Evolutionary conservation across 2,113 vertebrate species (phyloP).

Genomic region (Taurulus bubalis): DNA sequence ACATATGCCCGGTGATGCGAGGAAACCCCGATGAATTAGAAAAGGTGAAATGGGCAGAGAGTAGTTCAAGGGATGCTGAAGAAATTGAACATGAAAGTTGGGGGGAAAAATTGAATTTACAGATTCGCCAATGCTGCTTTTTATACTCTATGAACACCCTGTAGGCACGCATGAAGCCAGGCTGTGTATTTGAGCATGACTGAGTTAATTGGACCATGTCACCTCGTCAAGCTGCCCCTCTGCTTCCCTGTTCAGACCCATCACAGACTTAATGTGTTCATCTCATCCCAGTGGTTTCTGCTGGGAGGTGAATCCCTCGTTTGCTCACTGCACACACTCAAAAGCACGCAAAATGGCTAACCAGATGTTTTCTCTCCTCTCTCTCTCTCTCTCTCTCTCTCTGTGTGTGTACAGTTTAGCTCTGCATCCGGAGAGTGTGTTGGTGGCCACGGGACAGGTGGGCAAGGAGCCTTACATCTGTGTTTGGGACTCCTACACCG

Average conservation of each 20-base stretch:
- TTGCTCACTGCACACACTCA: conserved; percentile 26
- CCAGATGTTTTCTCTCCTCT: conserved; percentile 48
- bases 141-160: conserved; percentile 17
- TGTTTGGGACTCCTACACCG: conserved; percentile 96
- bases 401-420: conserved; percentile 88
- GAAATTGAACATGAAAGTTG: conserved; percentile 23
- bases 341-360: conserved; percentile 45
- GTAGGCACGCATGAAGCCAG: conserved; percentile 29
- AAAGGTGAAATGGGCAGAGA: conserved; percentile 34
- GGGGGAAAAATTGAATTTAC: conserved; percentile 5
- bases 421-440: conserved; percentile 93
- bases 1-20: conserved; percentile 69
- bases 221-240: conserved; percentile 70
- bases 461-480: conserved; percentile 98
- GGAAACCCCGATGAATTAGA: conserved; percentile 62
- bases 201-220: conserved; percentile 72
- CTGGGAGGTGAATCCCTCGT: conserved; percentile 53
- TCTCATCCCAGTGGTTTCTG: conserved; percentile 65
- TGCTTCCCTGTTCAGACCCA: conserved; percentile 56
- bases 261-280: conserved; percentile 66
- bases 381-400: conserved; percentile 10
- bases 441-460: conserved; percentile 99
- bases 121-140: conserved; percentile 26
- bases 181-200: conserved; percentile 55
- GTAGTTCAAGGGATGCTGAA: conserved; percentile 15